A percentile compares a stretch with the other conserved stretches of the same genome.
Evolutionary conservation across 2,797 vertebrate genomes (phyloP).

Genomic region (Acanthopagrus latus): DNA sequence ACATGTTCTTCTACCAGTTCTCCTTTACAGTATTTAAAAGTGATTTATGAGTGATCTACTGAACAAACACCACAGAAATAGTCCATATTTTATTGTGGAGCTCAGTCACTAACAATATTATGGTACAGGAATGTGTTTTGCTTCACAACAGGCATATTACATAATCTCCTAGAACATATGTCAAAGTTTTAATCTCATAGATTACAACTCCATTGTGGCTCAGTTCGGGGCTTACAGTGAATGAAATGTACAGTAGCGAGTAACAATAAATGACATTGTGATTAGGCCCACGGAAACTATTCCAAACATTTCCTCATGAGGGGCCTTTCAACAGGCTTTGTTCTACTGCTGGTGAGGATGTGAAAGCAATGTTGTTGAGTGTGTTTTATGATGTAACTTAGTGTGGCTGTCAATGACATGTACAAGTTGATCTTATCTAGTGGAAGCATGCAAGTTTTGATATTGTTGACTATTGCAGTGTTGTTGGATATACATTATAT

Average conservation of each 20-base stretch:
- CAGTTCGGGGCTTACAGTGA: slow-evolving; percentile 1
- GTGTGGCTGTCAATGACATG: neutral
- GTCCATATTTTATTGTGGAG: neutral
- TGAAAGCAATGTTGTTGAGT: slow-evolving; percentile 5
- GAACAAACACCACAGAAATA: neutral
- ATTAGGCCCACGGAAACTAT: slow-evolving; percentile 45
- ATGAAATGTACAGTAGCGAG: slow-evolving; percentile 8
- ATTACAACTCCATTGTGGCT: slow-evolving; percentile 9
- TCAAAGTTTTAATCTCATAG: slow-evolving; percentile 23
- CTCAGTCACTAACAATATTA: neutral
- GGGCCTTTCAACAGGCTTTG: neutral
- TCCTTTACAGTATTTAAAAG: neutral
- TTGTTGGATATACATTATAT: neutral
- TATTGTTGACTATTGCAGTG: neutral
- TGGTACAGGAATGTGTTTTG: slow-evolving; percentile 1
- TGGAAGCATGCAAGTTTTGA: neutral
- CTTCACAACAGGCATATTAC: slow-evolving; percentile 17
- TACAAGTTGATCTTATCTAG: neutral
- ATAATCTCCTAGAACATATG: too few species aligned
- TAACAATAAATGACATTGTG: slow-evolving; percentile 48
- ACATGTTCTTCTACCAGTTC: neutral
- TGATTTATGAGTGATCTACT: neutral
- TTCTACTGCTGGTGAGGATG: neutral
- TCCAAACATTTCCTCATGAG: slow-evolving; percentile 54
- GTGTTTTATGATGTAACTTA: too few species aligned